Percentiles rank a stretch among this genome's conserved stretches.
These are phyloP conservation scores for Patella caerulea DNA, from an alignment of 2,888 invertebrate species.

Conservation along the genomic window DNA sequence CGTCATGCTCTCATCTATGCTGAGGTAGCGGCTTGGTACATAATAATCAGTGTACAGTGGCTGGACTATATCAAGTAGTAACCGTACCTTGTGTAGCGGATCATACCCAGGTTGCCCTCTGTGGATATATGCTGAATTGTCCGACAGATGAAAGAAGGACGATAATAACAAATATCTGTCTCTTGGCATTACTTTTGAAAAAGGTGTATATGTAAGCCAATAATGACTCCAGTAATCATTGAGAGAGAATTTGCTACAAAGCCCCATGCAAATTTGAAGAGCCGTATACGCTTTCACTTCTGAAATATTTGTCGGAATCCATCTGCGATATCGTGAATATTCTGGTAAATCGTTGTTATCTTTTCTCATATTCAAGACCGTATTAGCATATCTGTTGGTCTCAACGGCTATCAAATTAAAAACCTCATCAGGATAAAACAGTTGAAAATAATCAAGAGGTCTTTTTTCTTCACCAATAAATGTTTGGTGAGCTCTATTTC, in stretches of 20 bases:
- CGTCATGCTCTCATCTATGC: conserved; percentile 29
- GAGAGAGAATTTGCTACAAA: background rate
- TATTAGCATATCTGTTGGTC: too few species aligned
- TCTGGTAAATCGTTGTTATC: background rate
- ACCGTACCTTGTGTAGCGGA: conserved; percentile 12
- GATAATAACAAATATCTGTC: conserved; percentile 4
- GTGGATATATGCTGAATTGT: background rate
- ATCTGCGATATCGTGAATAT: conserved; percentile 7
- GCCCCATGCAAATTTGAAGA: conserved; percentile 11
- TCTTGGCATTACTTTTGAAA: conserved; percentile 7
- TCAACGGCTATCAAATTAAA: too few species aligned
- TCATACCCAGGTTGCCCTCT: background rate
- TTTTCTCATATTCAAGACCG: too few species aligned
- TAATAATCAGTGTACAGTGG: conserved; percentile 21
- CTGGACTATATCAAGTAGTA: conserved; percentile 14
- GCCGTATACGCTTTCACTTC: conserved; percentile 7
- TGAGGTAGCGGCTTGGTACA: conserved; percentile 18
- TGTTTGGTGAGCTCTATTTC: too few species aligned
- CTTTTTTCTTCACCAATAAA: too few species aligned
- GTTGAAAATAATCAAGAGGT: too few species aligned
- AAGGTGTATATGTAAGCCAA: conserved; percentile 5
- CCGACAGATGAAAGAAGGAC: conserved; percentile 3
- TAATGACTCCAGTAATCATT: conserved; percentile 12
- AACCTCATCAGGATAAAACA: too few species aligned
- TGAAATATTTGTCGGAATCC: background rate